These are phyloP conservation scores for Parnassius apollo DNA, from an alignment of 2,888 invertebrate species.

Conservation along the genomic window DNA sequence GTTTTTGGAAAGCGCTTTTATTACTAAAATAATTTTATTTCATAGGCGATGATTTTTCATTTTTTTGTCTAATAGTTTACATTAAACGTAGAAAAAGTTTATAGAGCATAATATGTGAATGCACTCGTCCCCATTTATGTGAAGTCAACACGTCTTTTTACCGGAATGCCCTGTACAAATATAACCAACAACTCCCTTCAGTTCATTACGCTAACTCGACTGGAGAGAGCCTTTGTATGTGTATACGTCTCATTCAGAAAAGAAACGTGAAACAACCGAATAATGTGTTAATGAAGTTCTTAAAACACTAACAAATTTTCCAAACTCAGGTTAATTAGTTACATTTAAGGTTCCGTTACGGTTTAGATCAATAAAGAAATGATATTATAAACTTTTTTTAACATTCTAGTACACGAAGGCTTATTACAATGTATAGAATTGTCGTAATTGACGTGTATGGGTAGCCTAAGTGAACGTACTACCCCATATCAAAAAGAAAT, in stretches of 20 bases:
- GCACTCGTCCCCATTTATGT: constrained; percentile 34
- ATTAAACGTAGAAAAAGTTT: constrained; percentile 13
- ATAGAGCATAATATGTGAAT: constrained; percentile 26
- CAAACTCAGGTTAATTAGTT: not conserved
- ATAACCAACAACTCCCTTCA: constrained; percentile 37
- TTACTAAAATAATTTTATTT: no score
- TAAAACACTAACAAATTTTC: constrained; percentile 2
- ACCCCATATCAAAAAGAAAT: no score
- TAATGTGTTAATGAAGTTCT: constrained; percentile 18
- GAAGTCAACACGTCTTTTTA: constrained; percentile 40
- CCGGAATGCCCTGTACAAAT: constrained; percentile 50
- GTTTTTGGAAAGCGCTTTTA: no score
- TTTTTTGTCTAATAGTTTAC: no score
- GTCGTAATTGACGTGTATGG: no score
- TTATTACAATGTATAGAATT: no score
- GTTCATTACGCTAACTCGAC: constrained; percentile 40
- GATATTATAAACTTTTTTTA: no score
- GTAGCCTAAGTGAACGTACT: no score
- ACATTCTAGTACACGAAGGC: no score
- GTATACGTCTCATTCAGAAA: constrained; percentile 31
- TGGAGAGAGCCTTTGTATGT: constrained; percentile 33
- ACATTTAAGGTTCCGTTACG: no score
- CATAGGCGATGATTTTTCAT: no score
- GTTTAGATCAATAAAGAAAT: no score
- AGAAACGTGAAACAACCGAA: constrained; percentile 1